Conservation (phyloP, 2,113 vertebrate species). For the Okapia johnstoni region DNA sequence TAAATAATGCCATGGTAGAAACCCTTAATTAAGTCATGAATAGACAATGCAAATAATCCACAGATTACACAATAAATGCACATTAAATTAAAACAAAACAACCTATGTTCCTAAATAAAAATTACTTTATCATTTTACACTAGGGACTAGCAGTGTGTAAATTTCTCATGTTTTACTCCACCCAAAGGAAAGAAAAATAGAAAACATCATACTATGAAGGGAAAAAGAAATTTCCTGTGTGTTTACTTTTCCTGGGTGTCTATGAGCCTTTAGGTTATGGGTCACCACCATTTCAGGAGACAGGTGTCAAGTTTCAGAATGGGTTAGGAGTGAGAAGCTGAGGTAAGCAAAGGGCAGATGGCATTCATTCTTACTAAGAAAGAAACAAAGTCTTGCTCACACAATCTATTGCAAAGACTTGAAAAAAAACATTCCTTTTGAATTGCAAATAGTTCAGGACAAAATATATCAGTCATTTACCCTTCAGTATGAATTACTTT, state of each 20-base stretch:
- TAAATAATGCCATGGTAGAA: not conserved
- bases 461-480: not conserved
- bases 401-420: not conserved
- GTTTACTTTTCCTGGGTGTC: not conserved
- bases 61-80: not conserved
- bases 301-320: not conserved
- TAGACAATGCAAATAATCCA: not conserved
- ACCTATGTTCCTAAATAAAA: not conserved
- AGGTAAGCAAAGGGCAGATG: not conserved
- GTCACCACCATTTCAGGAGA: slow-evolving; percentile 7
- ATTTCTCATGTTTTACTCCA: not conserved
- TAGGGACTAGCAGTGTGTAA: not conserved
- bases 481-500: not conserved
- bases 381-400: not conserved
- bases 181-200: not conserved
- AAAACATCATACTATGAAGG: not conserved
- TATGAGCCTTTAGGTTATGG: not conserved
- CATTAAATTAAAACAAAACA: not conserved
- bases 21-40: not conserved
- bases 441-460: not conserved
- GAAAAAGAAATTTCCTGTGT: not conserved
- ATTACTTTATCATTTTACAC: slow-evolving; percentile 30
- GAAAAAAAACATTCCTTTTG: not conserved
- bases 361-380: not conserved
- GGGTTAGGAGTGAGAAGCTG: not conserved